Conservation (phyloP, 2,113 vertebrate species). For the Agapornis roseicollis region DNA sequence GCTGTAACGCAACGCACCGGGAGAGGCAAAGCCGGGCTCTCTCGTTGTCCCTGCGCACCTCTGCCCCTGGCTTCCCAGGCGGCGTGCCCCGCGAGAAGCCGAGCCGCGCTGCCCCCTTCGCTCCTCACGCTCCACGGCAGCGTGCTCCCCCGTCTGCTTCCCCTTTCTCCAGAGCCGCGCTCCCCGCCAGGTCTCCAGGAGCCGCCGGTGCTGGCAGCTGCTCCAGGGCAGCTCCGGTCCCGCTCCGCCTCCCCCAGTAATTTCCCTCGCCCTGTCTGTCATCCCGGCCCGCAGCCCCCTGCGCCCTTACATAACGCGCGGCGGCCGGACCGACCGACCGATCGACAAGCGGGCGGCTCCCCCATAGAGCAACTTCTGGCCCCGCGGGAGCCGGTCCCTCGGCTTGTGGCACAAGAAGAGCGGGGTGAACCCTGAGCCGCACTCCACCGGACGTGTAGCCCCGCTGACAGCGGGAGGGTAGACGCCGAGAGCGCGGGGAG, state of each 20-base stretch:
- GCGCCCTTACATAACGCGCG: conserved; percentile 69
- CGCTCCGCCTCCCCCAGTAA: conserved; percentile 65
- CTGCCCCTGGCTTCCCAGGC: background rate
- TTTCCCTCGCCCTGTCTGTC: conserved; percentile 71
- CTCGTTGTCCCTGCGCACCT: background rate
- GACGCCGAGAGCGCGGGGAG: background rate
- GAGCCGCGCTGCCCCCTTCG: background rate
- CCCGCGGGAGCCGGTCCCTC: background rate
- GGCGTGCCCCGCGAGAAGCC: background rate
- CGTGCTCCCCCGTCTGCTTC: background rate
- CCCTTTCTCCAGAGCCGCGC: conserved; percentile 27
- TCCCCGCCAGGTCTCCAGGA: conserved; percentile 46
- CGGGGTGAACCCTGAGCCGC: background rate
- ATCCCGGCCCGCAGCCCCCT: conserved; percentile 47
- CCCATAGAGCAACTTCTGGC: background rate
- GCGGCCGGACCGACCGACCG: conserved; percentile 20
- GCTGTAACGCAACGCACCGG: background rate
- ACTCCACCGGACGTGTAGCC: background rate
- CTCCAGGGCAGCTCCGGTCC: conserved; percentile 54
- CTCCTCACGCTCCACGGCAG: background rate
- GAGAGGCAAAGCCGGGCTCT: background rate
- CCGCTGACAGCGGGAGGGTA: background rate
- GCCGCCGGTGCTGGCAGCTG: conserved; percentile 32
- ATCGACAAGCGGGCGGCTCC: background rate
- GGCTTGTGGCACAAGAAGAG: background rate